phyloP scores from a whole-genome alignment of 2,888 invertebrate species.

The Drosophila mayaguana region DNA sequence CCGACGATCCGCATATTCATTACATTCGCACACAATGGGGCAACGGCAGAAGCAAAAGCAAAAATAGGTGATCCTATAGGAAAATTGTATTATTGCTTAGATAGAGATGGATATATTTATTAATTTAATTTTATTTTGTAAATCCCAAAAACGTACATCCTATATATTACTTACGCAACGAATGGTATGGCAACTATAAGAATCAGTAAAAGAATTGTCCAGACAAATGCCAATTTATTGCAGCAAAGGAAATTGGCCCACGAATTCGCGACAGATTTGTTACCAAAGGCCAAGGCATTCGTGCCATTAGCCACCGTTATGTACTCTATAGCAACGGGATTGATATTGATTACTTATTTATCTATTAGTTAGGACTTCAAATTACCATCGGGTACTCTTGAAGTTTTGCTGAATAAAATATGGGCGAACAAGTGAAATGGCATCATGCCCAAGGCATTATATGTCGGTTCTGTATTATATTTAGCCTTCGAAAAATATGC shows the following conservation, averaged over 20 bases:
- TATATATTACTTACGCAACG: slow-evolving; percentile 86
- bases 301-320: neutral
- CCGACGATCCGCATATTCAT: slow-evolving; percentile 87
- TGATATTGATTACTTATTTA: neutral
- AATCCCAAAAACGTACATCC: too few relatives aligned
- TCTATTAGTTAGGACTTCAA: too few relatives aligned
- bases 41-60: slow-evolving; percentile 95
- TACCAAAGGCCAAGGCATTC: slow-evolving; percentile 56
- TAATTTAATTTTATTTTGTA: too few relatives aligned
- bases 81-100: too few relatives aligned
- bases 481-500: neutral
- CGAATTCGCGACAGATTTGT: slow-evolving; percentile 81
- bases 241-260: slow-evolving; percentile 84
- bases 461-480: neutral
- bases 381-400: neutral
- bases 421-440: neutral
- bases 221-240: slow-evolving; percentile 86
- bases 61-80: slow-evolving; percentile 80
- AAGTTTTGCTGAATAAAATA: neutral
- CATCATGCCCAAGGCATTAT: neutral
- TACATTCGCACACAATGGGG: slow-evolving; percentile 88
- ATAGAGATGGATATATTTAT: neutral
- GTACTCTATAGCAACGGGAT: slow-evolving; percentile 1
- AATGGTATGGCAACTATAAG: slow-evolving; percentile 91
- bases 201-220: slow-evolving; percentile 87